phyloP scores from a whole-genome alignment of 2,113 vertebrate genomes.

The Parotia lawesii region DNA sequence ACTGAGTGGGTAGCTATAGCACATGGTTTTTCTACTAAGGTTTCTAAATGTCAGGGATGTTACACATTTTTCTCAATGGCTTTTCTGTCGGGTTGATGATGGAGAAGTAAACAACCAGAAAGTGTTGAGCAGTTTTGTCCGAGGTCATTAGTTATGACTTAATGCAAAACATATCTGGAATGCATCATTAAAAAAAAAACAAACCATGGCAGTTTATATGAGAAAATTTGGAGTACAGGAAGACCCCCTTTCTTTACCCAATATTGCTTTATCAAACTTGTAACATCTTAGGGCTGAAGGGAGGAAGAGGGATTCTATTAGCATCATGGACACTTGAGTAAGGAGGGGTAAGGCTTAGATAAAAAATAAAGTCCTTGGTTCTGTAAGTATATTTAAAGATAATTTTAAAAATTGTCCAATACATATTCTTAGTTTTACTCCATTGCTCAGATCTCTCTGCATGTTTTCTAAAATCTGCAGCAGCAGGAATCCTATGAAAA shows the following conservation, averaged over 20 bases:
- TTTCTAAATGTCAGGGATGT: constrained; percentile 2
- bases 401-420: no score
- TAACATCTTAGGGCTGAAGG: rapidly evolving
- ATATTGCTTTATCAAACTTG: not conserved
- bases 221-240: not conserved
- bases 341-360: not conserved
- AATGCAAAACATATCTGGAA: not conserved
- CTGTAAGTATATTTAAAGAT: not conserved
- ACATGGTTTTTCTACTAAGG: not conserved
- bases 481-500: not conserved
- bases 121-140: not conserved
- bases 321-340: not conserved
- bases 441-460: not conserved
- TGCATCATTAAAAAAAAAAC: not conserved
- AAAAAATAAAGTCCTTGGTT: not conserved
- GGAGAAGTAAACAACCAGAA: not conserved
- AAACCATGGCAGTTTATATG: not conserved
- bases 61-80: not conserved
- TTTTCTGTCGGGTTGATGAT: not conserved
- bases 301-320: not conserved
- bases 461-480: not conserved
- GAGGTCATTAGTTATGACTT: constrained; percentile 2
- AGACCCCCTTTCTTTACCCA: not conserved
- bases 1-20: not conserved
- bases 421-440: not conserved